Conservation (phyloP, 2,113 vertebrate species). For the Xenus cinereus region DNA sequence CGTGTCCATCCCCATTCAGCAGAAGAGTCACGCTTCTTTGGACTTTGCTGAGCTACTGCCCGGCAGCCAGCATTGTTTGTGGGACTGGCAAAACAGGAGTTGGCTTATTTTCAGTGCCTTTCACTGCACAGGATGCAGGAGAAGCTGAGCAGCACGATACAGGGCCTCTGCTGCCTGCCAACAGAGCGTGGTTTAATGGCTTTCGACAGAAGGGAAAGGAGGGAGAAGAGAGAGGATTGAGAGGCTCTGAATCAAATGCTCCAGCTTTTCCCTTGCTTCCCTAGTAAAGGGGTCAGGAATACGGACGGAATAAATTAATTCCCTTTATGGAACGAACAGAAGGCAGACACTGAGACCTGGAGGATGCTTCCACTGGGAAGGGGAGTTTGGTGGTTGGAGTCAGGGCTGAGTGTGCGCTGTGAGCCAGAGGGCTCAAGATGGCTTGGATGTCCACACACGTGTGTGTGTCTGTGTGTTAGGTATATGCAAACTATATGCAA, state of each 20-base stretch:
- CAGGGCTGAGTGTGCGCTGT: not conserved
- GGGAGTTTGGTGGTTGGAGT: not conserved
- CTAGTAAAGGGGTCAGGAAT: not conserved
- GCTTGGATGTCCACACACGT: not conserved
- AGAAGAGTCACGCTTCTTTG: not conserved
- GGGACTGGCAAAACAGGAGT: not conserved
- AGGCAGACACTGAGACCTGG: not conserved
- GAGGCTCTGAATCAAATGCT: not conserved
- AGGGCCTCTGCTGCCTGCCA: not conserved
- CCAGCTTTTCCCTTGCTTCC: not conserved
- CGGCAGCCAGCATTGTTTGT: not conserved
- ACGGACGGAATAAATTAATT: not conserved
- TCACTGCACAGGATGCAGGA: not conserved
- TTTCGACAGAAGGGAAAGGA: not conserved
- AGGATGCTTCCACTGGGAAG: not conserved
- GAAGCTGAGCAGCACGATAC: not conserved
- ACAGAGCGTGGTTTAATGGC: not conserved
- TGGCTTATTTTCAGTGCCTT: not conserved
- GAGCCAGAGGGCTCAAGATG: not conserved
- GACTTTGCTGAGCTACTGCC: not conserved
- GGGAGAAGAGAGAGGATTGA: not conserved
- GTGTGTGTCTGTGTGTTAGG: not conserved
- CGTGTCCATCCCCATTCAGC: not conserved
- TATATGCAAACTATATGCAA: not conserved
- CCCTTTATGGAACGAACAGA: not conserved